These are phyloP conservation scores for Panthera uncia DNA, from an alignment of 2,113 vertebrate species.

Conservation along the genomic window DNA sequence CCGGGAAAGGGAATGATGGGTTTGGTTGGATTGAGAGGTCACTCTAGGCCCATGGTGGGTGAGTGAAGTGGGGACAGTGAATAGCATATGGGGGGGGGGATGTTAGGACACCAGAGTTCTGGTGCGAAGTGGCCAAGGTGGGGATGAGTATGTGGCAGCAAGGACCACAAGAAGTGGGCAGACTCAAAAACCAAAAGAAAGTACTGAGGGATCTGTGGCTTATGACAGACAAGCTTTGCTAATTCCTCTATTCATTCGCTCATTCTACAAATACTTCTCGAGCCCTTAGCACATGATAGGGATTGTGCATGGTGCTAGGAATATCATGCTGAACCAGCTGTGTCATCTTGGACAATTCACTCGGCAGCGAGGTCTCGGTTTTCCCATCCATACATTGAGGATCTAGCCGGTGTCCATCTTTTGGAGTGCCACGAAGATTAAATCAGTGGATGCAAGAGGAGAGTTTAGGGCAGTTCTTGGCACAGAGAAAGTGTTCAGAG, in stretches of 20 bases:
- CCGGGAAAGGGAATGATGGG: neutral
- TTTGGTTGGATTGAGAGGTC: neutral
- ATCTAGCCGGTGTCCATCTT: fast-evolving
- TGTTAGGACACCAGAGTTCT: neutral
- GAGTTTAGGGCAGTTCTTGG: neutral
- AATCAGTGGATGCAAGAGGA: neutral
- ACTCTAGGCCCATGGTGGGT: neutral
- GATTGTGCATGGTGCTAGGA: fast-evolving
- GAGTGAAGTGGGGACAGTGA: neutral
- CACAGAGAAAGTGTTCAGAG: neutral
- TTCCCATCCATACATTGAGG: neutral
- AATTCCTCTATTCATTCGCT: neutral
- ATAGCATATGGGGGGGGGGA: neutral
- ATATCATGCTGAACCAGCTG: neutral
- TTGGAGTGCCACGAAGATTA: neutral
- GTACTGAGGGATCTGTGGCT: neutral
- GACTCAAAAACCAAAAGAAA: neutral
- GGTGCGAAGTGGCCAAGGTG: neutral
- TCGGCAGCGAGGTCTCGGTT: neutral
- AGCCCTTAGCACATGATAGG: neutral
- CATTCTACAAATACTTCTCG: neutral
- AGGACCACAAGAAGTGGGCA: neutral
- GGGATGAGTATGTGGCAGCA: neutral
- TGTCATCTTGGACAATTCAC: neutral
- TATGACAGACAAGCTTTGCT: neutral